Percentiles rank a stretch among this genome's conserved stretches.
Evolutionary conservation across 2,888 invertebrate species (phyloP).

Genomic region (Gerris lacustris): DNA sequence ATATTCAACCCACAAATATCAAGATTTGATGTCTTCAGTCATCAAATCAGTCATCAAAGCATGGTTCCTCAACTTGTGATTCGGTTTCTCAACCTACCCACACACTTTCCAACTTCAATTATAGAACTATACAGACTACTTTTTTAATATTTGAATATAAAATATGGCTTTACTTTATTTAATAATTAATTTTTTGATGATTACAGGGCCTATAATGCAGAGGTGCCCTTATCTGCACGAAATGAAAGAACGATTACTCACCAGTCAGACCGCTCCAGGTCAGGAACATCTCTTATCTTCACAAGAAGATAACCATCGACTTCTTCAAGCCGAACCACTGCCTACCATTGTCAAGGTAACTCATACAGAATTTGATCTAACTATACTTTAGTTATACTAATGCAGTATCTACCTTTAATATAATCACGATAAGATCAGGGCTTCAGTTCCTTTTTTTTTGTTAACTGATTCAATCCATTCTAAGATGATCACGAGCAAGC

Average conservation of each 20-base stretch:
- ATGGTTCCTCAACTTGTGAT: no score
- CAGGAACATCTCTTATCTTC: slow-evolving; percentile 53
- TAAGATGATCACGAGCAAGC: slow-evolving; percentile 5
- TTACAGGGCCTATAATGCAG: slow-evolving; percentile 47
- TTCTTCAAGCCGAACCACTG: slow-evolving; percentile 42
- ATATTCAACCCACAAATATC: no score
- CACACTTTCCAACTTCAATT: no score
- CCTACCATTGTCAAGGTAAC: slow-evolving; percentile 81
- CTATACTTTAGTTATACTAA: background rate
- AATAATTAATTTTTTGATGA: slow-evolving; percentile 33
- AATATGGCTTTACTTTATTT: no score
- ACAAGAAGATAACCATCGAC: slow-evolving; percentile 38
- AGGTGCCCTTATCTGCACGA: slow-evolving; percentile 85
- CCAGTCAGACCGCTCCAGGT: slow-evolving; percentile 44
- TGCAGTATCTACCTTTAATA: background rate
- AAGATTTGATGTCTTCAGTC: no score
- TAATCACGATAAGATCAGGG: no score
- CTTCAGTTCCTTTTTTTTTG: no score
- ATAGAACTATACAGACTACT: no score
- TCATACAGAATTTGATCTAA: slow-evolving; percentile 30
- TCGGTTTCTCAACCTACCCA: no score
- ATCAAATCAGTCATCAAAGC: no score
- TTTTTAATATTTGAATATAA: no score
- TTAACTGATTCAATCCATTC: background rate
- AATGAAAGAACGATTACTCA: slow-evolving; percentile 79